Conservation (phyloP, 64 coral and sea anemone species). For the Orbicella faveolata region DNA sequence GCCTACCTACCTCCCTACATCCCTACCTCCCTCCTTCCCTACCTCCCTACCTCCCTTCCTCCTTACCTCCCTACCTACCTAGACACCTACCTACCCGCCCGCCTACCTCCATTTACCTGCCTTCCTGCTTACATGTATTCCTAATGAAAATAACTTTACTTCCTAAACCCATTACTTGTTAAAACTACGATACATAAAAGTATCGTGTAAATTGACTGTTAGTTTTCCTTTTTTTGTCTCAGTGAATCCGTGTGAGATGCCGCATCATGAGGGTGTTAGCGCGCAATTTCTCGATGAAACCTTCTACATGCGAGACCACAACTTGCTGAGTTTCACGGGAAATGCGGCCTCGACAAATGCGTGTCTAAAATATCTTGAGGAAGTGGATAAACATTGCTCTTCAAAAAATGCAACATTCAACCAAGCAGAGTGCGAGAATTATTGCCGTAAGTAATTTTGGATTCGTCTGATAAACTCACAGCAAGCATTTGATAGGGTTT, state of each 20-base stretch:
- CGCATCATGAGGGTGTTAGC: not conserved
- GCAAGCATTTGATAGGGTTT: too few species aligned
- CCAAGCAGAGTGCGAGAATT: slow-evolving; percentile 39
- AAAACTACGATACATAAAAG: not conserved
- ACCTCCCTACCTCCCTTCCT: not conserved
- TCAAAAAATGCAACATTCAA: slow-evolving; percentile 7
- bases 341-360: slow-evolving; percentile 25
- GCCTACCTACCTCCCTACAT: not conserved
- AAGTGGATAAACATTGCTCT: slow-evolving; percentile 10
- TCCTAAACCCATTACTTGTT: not conserved
- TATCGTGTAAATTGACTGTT: not conserved
- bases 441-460: slow-evolving; percentile 43
- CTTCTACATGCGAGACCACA: not conserved
- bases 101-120: not conserved
- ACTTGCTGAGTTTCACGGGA: slow-evolving; percentile 15
- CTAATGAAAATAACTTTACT: not conserved
- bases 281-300: not conserved
- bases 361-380: slow-evolving; percentile 25
- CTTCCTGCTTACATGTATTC: not conserved
- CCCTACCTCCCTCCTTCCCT: not conserved
- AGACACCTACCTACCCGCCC: not conserved
- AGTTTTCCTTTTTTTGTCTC: not conserved
- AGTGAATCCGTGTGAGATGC: slow-evolving; percentile 52
- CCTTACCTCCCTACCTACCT: not conserved
- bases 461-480: too few species aligned